Evolutionary conservation across 1,140 invertebrate genomes (phyloP), one percentile per base, ranked within the genome.

Genomic region (Grapholita molesta): DNA sequence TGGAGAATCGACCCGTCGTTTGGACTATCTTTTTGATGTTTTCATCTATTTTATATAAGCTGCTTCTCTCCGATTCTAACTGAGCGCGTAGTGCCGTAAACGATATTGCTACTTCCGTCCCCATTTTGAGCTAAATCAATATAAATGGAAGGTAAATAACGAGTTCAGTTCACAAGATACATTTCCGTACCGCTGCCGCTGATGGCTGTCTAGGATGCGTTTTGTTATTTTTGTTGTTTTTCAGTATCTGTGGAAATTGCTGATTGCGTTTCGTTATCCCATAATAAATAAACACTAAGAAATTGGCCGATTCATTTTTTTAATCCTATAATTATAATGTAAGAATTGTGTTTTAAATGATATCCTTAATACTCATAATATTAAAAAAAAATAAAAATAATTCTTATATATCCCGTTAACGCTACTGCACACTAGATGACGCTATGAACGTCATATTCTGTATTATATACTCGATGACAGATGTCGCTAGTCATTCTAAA

Each of bases 11-110:
- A 81, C 89, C 89, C 28, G 85, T 80, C 11, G 87, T 87, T 89
- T 91, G 89, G 8, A 90, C 87, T 35, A 92, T 90, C 81, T 88
- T 90, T 79, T 92, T 91, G n/a, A 91, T 92, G 66, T 90, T 88
- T 83, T 91, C 90, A 57, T 92, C 89, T 80, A 92, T 89, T 89
- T 92, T 91, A 78, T 76, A 91, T 52, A 92, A 84, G 79, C 83
- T 90, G 72, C 79, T 87, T 65, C 83, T 90, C 65, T 91, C 90
- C 81, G 75, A 90, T 77, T 92, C 90, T 79, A 92, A 70, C 80
- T 92, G 88, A 69, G 85, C 78, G 68, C 86, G 85, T 83, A 91
- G 83, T 73, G 84, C 71, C 80, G 72, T 91, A 89, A 91, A 89
- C 4, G 89, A 91, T 82, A 91, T 74, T 69, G 83, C 88, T 38